Evolutionary conservation across 2,113 vertebrate species (phyloP).

Genomic region (Strigops habroptila): DNA sequence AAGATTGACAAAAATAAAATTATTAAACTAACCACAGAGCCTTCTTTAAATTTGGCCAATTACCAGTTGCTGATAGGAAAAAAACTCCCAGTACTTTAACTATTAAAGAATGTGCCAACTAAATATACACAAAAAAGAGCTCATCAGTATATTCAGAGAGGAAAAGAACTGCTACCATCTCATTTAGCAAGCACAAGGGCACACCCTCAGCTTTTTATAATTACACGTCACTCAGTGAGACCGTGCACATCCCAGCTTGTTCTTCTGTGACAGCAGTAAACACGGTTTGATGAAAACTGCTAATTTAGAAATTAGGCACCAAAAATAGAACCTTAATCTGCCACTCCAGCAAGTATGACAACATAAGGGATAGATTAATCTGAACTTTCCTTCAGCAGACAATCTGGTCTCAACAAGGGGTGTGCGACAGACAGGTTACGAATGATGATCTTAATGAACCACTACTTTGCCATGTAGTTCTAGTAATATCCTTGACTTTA

Average conservation of each 20-base stretch:
- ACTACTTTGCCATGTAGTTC: not conserved
- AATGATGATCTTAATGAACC: slow-evolving; percentile 1
- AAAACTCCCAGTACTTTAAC: not conserved
- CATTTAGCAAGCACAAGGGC: slow-evolving; percentile 34
- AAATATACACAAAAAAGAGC: not conserved
- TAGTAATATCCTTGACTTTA: not conserved
- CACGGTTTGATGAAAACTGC: slow-evolving; percentile 39
- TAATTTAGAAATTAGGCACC: slow-evolving; percentile 66
- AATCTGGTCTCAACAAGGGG: slow-evolving; percentile 8
- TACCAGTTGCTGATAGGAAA: not conserved
- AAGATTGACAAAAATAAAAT: not conserved
- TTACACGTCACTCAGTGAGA: slow-evolving; percentile 43
- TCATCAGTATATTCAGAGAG: not conserved
- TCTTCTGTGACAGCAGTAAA: slow-evolving; percentile 56
- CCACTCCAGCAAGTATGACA: slow-evolving; percentile 24
- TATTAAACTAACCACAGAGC: not conserved
- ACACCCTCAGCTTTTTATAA: slow-evolving; percentile 26
- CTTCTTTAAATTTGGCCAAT: not conserved
- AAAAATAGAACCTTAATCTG: slow-evolving; percentile 65
- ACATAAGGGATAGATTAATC: slow-evolving; percentile 26
- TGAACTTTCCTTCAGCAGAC: slow-evolving; percentile 3
- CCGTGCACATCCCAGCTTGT: slow-evolving; percentile 39
- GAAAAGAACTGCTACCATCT: not conserved
- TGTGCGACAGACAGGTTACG: not conserved
- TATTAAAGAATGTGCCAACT: not conserved